A percentile compares a stretch with the other conserved stretches of the same genome.
Conservation (phyloP, 2,797 vertebrate species). For the Anas acuta region DNA sequence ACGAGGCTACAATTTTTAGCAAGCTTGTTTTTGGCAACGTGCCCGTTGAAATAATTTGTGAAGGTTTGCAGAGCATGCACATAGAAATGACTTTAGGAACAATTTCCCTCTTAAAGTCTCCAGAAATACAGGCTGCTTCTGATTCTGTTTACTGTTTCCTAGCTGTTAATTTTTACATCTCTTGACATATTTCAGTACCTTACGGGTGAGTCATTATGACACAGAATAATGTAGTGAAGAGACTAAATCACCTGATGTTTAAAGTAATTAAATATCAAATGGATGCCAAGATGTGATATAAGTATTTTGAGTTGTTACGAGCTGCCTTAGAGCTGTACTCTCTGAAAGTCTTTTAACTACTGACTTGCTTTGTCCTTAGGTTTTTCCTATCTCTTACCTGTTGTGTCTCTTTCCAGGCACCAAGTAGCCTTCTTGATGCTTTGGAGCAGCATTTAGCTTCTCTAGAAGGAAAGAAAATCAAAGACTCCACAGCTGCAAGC, state of each 20-base stretch:
- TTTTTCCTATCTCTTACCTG: neutral
- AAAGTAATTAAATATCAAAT: neutral
- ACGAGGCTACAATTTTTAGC: neutral
- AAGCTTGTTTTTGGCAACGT: neutral
- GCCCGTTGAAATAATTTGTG: neutral
- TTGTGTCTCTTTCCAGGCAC: slow-evolving; percentile 83
- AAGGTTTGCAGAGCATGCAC: neutral
- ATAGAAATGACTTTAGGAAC: neutral
- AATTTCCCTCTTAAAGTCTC: neutral
- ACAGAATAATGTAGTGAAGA: neutral
- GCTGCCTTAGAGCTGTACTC: neutral
- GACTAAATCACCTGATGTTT: neutral
- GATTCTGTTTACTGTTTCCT: slow-evolving; percentile 13
- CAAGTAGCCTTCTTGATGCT: slow-evolving; percentile 94
- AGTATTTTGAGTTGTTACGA: neutral
- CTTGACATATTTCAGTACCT: neutral
- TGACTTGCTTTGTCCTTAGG: neutral
- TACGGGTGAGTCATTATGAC: neutral
- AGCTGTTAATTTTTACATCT: slow-evolving; percentile 17
- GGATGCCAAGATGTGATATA: neutral
- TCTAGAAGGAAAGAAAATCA: slow-evolving; percentile 99
- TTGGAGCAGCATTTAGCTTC: slow-evolving; percentile 98
- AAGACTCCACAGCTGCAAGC: slow-evolving; percentile 98
- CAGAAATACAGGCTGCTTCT: neutral
- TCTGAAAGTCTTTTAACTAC: neutral